Conservation (phyloP, 2,888 invertebrate genomes). For the Biston betularia region DNA sequence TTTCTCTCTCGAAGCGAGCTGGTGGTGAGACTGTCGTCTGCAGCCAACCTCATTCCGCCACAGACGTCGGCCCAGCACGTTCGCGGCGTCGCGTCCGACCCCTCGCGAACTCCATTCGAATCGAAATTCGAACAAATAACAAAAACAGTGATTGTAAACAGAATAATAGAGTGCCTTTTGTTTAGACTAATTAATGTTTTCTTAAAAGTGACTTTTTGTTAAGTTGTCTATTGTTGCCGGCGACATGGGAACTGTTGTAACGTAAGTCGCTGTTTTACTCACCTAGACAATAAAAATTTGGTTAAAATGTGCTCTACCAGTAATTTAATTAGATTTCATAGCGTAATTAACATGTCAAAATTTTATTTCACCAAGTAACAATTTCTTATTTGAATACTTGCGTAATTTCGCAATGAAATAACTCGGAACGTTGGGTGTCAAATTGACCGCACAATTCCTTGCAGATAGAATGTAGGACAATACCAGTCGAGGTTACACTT, state of each 20-base stretch:
- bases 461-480: conserved; percentile 72
- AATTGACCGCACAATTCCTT: conserved; percentile 62
- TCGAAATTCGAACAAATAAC: conserved; percentile 31
- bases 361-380: conserved; percentile 13
- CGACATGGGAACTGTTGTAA: conserved; percentile 74
- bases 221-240: conserved; percentile 60
- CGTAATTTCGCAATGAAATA: conserved; percentile 40
- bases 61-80: conserved; percentile 70
- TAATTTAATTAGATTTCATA: conserved; percentile 2
- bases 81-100: conserved; percentile 69
- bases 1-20: conserved; percentile 74
- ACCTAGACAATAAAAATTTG: conserved; percentile 22
- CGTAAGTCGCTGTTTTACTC: conserved; percentile 64
- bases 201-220: conserved; percentile 64
- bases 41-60: conserved; percentile 71
- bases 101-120: conserved; percentile 53
- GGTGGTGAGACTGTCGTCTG: conserved; percentile 49
- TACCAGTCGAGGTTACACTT: conserved; percentile 58
- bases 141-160: conserved; percentile 55
- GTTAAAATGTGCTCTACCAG: neutral
- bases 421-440: conserved; percentile 47
- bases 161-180: conserved; percentile 57
- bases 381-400: conserved; percentile 33
- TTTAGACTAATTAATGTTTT: conserved; percentile 55
- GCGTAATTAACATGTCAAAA: neutral